These are phyloP conservation scores for Ellobium chinense DNA, from an alignment of 2,888 invertebrate species.

Conservation along the genomic window DNA sequence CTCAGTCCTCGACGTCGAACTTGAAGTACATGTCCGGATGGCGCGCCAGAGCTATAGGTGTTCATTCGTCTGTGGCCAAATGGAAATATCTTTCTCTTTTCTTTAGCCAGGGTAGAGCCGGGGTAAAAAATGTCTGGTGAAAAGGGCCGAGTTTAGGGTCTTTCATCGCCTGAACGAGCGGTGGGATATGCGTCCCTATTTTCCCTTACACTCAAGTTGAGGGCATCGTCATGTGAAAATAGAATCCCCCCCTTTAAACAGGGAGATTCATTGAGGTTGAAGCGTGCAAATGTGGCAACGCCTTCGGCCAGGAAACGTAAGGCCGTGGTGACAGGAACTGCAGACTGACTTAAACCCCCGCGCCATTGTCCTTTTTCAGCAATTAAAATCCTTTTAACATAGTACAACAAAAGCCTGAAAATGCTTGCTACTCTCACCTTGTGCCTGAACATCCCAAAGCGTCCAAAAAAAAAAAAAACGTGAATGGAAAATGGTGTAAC, in stretches of 20 bases:
- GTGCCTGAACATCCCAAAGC: background rate
- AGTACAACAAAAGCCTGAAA: slow-evolving; percentile 11
- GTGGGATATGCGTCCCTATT: background rate
- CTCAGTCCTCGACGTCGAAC: background rate
- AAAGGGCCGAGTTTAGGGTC: background rate
- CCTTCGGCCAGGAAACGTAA: slow-evolving; percentile 9
- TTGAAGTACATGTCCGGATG: background rate
- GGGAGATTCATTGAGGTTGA: background rate
- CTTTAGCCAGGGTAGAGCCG: background rate
- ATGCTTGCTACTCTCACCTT: background rate
- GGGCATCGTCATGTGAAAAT: background rate
- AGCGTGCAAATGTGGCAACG: slow-evolving; percentile 17
- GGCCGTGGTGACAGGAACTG: slow-evolving; percentile 16
- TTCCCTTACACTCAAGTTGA: background rate
- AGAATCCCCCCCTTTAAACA: background rate
- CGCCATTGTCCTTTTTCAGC: slow-evolving; percentile 11
- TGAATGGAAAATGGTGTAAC: background rate
- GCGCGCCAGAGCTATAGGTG: background rate
- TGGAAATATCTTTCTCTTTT: background rate
- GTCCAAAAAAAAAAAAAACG: slow-evolving; percentile 4
- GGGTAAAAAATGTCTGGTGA: background rate
- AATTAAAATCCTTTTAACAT: slow-evolving; percentile 14
- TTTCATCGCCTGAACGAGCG: background rate
- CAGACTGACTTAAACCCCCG: background rate
- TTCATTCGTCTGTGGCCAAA: slow-evolving; percentile 13